Percentiles rank a stretch among this genome's conserved stretches.
Evolutionary conservation across 2,113 vertebrate species (phyloP).

Genomic region (Phalacrocorax brasilianus): DNA sequence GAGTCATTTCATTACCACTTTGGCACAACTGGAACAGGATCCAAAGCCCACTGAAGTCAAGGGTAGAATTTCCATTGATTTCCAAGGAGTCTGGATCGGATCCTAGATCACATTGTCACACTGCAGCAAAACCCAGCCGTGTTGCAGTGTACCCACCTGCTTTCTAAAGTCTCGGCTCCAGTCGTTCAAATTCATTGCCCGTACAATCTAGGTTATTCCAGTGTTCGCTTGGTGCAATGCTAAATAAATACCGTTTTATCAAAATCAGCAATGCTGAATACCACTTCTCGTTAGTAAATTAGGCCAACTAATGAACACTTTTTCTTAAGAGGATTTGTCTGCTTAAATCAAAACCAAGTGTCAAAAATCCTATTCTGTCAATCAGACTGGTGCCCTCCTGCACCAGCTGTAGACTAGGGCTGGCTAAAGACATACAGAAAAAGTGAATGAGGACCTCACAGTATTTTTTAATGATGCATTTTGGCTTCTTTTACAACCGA

Average conservation of each 20-base stretch:
- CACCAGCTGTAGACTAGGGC: background rate
- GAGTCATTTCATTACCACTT: conserved; percentile 19
- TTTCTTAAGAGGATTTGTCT: conserved; percentile 48
- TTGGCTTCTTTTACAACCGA: background rate
- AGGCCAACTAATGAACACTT: conserved; percentile 13
- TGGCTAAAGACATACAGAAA: background rate
- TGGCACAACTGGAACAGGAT: background rate
- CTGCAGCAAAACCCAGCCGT: conserved; percentile 10
- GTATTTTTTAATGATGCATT: background rate
- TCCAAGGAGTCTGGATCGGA: background rate
- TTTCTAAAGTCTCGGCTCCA: background rate
- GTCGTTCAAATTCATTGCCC: background rate
- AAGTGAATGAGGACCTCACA: background rate
- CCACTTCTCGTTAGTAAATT: background rate
- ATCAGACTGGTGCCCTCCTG: background rate
- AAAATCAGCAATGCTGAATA: background rate
- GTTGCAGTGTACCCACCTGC: conserved; percentile 27
- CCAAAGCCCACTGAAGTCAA: conserved; percentile 45
- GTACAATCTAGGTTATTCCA: background rate
- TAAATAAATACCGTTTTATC: background rate
- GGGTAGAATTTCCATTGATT: conserved; percentile 63
- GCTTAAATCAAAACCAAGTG: conserved; percentile 20
- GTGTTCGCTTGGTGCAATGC: background rate
- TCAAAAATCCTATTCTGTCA: background rate
- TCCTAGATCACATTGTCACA: conserved; percentile 41